phyloP scores from a whole-genome alignment of 1,140 invertebrate genomes.

The Diorhabda elongata region DNA sequence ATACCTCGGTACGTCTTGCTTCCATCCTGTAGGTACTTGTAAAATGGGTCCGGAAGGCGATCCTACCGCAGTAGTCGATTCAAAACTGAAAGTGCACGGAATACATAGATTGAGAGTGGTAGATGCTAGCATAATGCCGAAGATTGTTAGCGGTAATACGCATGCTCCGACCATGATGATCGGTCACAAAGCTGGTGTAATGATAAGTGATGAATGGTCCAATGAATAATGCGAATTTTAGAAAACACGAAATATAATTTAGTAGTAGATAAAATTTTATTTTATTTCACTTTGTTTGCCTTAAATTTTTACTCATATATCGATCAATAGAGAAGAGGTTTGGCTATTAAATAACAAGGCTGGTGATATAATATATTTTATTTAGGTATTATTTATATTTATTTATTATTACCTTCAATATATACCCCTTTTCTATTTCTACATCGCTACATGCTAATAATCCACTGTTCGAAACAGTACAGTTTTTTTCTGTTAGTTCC shows the following conservation, averaged over 20 bases:
- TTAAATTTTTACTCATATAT: background rate
- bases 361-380: no score
- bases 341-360: no score
- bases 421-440: no score
- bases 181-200: slow-evolving; percentile 66
- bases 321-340: no score
- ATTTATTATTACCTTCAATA: no score
- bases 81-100: slow-evolving; percentile 44
- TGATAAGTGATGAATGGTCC: slow-evolving; percentile 57
- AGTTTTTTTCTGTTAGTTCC: no score
- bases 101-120: slow-evolving; percentile 44
- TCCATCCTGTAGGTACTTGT: slow-evolving; percentile 66
- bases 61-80: slow-evolving; percentile 46
- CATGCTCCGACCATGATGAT: slow-evolving; percentile 71
- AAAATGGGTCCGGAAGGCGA: slow-evolving; percentile 51
- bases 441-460: no score
- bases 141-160: slow-evolving; percentile 63
- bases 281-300: background rate
- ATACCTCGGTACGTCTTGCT: slow-evolving; percentile 64
- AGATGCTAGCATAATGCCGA: slow-evolving; percentile 43
- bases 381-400: no score
- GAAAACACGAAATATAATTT: background rate
- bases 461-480: no score
- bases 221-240: background rate
- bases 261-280: background rate